Base-by-base conservation (phyloP, 2,797 vertebrate species). In the Poeciliopsis gracilis region DNA sequence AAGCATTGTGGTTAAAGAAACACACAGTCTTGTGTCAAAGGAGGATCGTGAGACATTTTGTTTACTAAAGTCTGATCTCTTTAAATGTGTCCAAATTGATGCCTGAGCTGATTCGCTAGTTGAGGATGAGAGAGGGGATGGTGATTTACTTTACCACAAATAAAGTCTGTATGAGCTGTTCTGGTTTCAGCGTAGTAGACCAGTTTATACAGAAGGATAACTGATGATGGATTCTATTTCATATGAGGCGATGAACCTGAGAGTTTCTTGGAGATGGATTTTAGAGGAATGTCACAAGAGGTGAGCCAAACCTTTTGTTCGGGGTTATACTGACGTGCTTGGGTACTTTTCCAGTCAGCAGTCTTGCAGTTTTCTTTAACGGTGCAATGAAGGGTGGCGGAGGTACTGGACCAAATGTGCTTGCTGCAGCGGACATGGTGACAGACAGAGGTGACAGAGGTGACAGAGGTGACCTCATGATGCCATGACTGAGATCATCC, bases 101-200 rank as follows among this genome's bases (percentile, higher is more conserved):
- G 77, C 77, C 94, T 93, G 91, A 93, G 89, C 87, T 92, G 91
- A 93, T 94, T 88, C 85, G 85, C 76, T 82, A 84, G 81, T 86
- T 73, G 82, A 82, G 84, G 86, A 91, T 84, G 85, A 90, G 82
- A 86, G 87, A 76, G 77, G 41, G 11, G 53, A 81, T 73, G 80
- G 84, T 84, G 84, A 87, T 92, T 91, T 90, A 76, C 75, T 63
- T 66, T 66, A 61, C 86, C 90, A 38, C 85, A 84, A 76, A 83
- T 86, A 73, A 76, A 83, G 86, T 86, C 76, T 87, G 67, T 57
- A 76, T 74, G 86, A 91, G 88, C 84, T 83, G 85, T 78, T 72
- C 77, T 76, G 80, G 79, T 88, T 86, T 81, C 84, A 79, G 10
- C 49, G 81, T 6, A 87, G 89, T 84, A 75, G 46, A 88, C 87